phyloP scores from a whole-genome alignment of 1,140 invertebrate species.

The Pseudachorutes palmiensis region DNA sequence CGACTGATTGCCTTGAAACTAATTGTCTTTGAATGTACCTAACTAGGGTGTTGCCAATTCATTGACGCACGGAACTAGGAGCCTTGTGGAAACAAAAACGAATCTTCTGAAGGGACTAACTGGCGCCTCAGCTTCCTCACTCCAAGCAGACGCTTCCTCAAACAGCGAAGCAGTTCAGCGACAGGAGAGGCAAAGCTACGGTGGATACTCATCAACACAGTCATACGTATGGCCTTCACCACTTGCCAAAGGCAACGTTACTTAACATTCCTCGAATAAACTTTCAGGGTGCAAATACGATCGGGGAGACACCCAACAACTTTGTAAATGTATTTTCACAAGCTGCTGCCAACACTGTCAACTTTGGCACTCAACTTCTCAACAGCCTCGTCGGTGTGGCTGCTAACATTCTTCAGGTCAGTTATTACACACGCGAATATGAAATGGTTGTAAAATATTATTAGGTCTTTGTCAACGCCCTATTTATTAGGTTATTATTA shows the following conservation, averaged over 20 bases:
- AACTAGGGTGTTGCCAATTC: slow-evolving; percentile 38
- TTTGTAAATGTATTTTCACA: slow-evolving; percentile 39
- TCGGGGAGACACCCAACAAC: slow-evolving; percentile 38
- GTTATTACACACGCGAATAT: too few species aligned
- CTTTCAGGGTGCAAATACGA: slow-evolving; percentile 34
- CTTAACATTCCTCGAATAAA: too few species aligned
- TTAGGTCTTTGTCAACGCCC: too few species aligned
- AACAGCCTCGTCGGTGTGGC: slow-evolving; percentile 38
- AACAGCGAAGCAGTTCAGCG: slow-evolving; percentile 35
- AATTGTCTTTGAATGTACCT: slow-evolving; percentile 2
- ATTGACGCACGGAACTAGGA: slow-evolving; percentile 35
- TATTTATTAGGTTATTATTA: too few species aligned
- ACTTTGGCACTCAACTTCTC: slow-evolving; percentile 38
- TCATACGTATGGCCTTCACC: slow-evolving; percentile 10
- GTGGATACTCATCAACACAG: slow-evolving; percentile 15
- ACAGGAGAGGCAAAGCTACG: slow-evolving; percentile 24
- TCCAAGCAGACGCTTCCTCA: slow-evolving; percentile 37
- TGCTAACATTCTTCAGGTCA: slow-evolving; percentile 39
- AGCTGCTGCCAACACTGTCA: slow-evolving; percentile 38
- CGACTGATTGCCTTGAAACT: too few species aligned
- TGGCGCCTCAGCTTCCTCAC: slow-evolving; percentile 27
- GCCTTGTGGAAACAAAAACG: slow-evolving; percentile 36
- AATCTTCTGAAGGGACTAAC: slow-evolving; percentile 36
- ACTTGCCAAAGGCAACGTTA: not conserved
- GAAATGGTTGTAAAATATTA: too few species aligned